Conservation (phyloP, 1,140 invertebrate genomes). For the Hyposmocoma kahamanoa region DNA sequence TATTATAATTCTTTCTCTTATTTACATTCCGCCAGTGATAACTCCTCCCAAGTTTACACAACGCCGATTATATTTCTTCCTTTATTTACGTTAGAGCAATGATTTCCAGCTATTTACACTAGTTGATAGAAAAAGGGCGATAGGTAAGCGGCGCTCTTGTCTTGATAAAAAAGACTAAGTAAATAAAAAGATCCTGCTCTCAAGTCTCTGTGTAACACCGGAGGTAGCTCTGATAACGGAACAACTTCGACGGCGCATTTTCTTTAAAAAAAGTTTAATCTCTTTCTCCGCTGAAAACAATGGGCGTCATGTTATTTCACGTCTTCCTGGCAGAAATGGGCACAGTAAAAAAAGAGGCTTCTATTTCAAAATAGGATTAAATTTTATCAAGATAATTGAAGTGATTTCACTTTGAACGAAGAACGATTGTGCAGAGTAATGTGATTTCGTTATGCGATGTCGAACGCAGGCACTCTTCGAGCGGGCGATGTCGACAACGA, state of each 20-base stretch:
- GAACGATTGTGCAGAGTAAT: conserved; percentile 20
- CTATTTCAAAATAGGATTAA: not conserved
- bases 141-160: conserved; percentile 57
- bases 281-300: no score
- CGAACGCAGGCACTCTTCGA: conserved; percentile 18
- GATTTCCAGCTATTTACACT: conserved; percentile 55
- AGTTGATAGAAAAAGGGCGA: conserved; percentile 65
- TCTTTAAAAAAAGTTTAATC: no score
- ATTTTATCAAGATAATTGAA: not conserved
- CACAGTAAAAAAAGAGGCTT: not conserved
- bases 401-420: not conserved
- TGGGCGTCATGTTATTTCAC: no score
- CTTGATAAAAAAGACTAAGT: conserved; percentile 59
- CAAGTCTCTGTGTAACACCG: conserved; percentile 51
- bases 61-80: conserved; percentile 56
- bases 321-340: no score
- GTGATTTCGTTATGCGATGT: conserved; percentile 35
- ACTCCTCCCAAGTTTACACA: conserved; percentile 51
- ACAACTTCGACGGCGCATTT: conserved; percentile 3
- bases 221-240: conserved; percentile 46
- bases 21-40: conserved; percentile 47
- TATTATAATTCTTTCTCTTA: conserved; percentile 36
- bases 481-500: not conserved
- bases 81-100: conserved; percentile 58
- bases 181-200: conserved; percentile 57